A percentile compares a stretch with the other conserved stretches of the same genome.
These are phyloP conservation scores for Lasioglossum lativentre DNA, from an alignment of 2,888 invertebrate species.

Conservation along the genomic window DNA sequence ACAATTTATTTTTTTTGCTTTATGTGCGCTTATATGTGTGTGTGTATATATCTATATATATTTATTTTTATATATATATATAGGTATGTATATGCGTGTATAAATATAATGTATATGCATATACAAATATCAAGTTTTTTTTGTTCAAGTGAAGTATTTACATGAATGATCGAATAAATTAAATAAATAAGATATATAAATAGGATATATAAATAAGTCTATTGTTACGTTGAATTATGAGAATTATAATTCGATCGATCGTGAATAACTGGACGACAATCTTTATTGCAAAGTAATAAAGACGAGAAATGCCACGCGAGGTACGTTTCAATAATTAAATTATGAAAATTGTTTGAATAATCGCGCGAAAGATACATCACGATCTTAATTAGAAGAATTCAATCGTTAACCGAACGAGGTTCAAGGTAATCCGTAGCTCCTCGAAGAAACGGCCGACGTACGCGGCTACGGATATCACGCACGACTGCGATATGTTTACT, in stretches of 20 bases:
- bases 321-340: conserved; percentile 31
- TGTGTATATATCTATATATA: not conserved
- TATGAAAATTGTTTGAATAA: conserved; percentile 37
- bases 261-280: conserved; percentile 18
- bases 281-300: conserved; percentile 19
- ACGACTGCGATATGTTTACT: conserved; percentile 42
- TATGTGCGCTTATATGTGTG: not conserved
- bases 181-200: conserved; percentile 51
- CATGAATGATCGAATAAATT: conserved; percentile 25
- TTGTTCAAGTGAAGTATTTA: conserved; percentile 41
- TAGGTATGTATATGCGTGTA: not conserved
- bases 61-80: not conserved
- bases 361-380: conserved; percentile 59
- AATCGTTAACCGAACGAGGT: conserved; percentile 61
- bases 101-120: conserved; percentile 4
- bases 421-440: conserved; percentile 67
- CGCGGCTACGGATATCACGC: conserved; percentile 63
- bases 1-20: conserved; percentile 50
- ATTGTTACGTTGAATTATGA: conserved; percentile 21
- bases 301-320: conserved; percentile 22
- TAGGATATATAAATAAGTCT: conserved; percentile 37
- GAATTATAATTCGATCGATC: conserved; percentile 31
- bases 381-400: conserved; percentile 38
- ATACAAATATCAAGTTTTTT: not conserved
- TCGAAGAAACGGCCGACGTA: conserved; percentile 34